Base-by-base conservation (phyloP, 2,888 invertebrate genomes). In the Xestia c-nigrum region DNA sequence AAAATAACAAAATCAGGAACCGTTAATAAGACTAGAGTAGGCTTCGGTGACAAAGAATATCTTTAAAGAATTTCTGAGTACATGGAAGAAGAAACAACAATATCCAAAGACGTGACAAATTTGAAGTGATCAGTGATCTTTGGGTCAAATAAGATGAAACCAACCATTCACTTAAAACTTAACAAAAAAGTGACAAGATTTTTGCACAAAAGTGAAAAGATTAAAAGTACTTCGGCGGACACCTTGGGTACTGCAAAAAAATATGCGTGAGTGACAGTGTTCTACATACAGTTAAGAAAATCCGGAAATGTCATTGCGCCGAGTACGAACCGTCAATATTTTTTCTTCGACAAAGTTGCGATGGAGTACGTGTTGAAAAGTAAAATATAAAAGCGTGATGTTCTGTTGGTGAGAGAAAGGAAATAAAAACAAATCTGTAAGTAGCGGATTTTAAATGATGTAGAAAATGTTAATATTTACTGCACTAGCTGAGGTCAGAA, bases 351-450 rank as follows among this genome's bases (percentile, higher is more conserved):
- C 46, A 63, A 61, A 71, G 59, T 65, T 72, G 64, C 50, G n/a
- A 81, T 71, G 24, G 12, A 77, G 63, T 68, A 69, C 86, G 70
- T 74, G 74, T 83, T 74, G 43, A 50, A 69, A 69, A 83, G 64
- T 78, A 68, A 77, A 74, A 80, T 73, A 73, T 72, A 78, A 79
- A 77, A 77, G 68, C 38, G 47, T 69, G 81, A 85, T 72, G 52
- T 70, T 68, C 24, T 64, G 24, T 50, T 81, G 43, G 57, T 66
- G n/a, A 75, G 74, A 85, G 85, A 85, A 87, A 85, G 74, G 76
- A 74, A 86, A 86, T 69, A 86, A 87, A 78, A 85, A 71, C 73
- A 80, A 76, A 77, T 76, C 75, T 76, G 71, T 72, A 66, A 74
- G 52, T 76, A 86, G 77, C 75, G 83, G 76, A 74, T 64, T 85